Evolutionary conservation across 2,888 invertebrate species (phyloP).

Genomic region (Tholera decimalis): DNA sequence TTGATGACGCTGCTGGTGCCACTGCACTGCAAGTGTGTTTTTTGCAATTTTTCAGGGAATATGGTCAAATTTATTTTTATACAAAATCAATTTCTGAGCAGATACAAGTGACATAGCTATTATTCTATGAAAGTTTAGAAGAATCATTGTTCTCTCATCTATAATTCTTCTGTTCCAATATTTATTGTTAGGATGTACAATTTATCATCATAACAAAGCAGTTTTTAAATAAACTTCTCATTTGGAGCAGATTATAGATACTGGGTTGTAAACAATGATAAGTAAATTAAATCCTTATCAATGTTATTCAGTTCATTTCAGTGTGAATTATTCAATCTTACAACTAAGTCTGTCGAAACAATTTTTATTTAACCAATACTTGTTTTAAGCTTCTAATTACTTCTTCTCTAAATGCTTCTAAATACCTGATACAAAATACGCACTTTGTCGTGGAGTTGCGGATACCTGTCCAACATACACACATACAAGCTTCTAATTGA

Average conservation of each 20-base stretch:
- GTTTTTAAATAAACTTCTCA: neutral
- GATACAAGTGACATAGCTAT: neutral
- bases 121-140: neutral
- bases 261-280: slow-evolving; percentile 3
- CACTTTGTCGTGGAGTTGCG: no score
- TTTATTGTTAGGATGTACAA: no score
- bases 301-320: neutral
- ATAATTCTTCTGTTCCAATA: neutral
- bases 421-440: no score
- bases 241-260: slow-evolving; percentile 3
- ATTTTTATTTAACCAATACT: no score
- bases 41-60: no score
- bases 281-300: neutral
- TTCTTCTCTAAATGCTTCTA: no score
- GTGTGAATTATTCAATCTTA: neutral
- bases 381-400: no score
- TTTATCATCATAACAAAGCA: neutral
- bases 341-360: neutral
- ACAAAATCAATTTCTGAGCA: neutral
- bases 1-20: no score
- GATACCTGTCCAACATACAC: no score
- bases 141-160: neutral
- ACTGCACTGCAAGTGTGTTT: no score
- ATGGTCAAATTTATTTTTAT: no score
- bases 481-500: neutral